Evolutionary conservation across 2,113 vertebrate species (phyloP).

Genomic region (Lasiurus borealis): DNA sequence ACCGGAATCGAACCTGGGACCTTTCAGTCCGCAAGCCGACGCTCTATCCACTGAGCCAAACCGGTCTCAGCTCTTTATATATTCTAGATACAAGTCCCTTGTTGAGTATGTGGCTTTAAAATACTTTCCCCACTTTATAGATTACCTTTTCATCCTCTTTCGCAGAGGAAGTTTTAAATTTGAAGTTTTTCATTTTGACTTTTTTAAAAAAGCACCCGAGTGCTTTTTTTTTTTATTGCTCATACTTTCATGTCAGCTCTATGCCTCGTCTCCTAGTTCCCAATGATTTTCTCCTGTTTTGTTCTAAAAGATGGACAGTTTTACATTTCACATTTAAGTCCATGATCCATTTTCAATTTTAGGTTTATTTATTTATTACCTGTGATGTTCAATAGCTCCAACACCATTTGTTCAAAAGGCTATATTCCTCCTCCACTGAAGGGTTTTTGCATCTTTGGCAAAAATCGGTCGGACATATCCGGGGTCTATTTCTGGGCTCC

Average conservation of each 20-base stretch:
- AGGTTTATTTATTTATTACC: not conserved
- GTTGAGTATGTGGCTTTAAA: not conserved
- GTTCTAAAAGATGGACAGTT: not conserved
- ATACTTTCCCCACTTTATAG: not conserved
- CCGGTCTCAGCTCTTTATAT: not conserved
- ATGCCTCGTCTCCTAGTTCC: not conserved
- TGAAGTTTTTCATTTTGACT: not conserved
- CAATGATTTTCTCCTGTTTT: not conserved
- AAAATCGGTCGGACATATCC: not conserved
- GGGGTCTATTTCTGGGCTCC: not conserved
- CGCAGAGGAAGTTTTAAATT: not conserved
- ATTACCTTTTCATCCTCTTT: slow-evolving; percentile 15
- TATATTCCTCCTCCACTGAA: not conserved
- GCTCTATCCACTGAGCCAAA: too few species aligned
- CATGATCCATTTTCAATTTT: not conserved
- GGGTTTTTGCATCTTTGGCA: not conserved
- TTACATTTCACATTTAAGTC: not conserved
- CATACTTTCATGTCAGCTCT: not conserved
- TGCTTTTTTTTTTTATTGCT: not conserved
- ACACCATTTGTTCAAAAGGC: not conserved
- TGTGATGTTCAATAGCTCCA: not conserved
- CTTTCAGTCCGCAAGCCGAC: too few species aligned
- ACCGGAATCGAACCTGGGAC: too few species aligned
- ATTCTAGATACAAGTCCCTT: not conserved
- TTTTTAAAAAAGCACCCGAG: too few species aligned